Base-by-base conservation (phyloP, 1,140 invertebrate genomes). In the Zophobas atratus region DNA sequence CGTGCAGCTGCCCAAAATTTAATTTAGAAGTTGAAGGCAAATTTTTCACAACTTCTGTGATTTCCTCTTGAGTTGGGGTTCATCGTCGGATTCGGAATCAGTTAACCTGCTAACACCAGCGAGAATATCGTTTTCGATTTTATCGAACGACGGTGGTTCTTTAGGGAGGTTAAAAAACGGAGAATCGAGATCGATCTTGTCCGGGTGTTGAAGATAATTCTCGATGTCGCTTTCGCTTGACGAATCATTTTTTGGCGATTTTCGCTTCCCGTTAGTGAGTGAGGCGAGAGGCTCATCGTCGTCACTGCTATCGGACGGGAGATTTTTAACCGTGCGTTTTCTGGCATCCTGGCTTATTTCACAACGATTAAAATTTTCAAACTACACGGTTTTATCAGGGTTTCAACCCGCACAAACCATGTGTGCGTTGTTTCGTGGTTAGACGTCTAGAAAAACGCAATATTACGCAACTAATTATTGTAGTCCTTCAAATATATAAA, bases 201-300 rank as follows among this genome's bases (percentile, higher is more conserved):
- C 81, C 2, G 82, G 80, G 32, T 85, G 81, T 32, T 87, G 82
- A 3, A 88, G 63, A 80, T 88, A 89, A 51, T 88, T 84, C 80
- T 85, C 89, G 51, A 86, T 86, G 74, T 87, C 88, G 39, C 88
- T 89, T 43, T 89, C 88, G 1, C 84, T 85, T 8, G 83, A 84
- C 39, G 84, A 85, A 39, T 67, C 60, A 43, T 67, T n/a, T 2
- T 39, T 67, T 1, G 38, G 2, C 4, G 60, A 39, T 67, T 67
- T 67, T 38, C 20, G 35, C 32, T 57, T 57, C 2, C 8, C n/a
- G 1, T 51, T 32, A 33, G 33, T n/a, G 34, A 55, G 6, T 63
- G 32, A 51, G 36, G 75, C 8, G 36, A 72, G 51, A 8, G 70
- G 70, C n/a, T 70, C 43, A n/a, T 76, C 60, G 35, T 63, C 75